These are phyloP conservation scores for Drosophila kohkoa DNA, from an alignment of 1,140 invertebrate genomes.

Conservation along the genomic window DNA sequence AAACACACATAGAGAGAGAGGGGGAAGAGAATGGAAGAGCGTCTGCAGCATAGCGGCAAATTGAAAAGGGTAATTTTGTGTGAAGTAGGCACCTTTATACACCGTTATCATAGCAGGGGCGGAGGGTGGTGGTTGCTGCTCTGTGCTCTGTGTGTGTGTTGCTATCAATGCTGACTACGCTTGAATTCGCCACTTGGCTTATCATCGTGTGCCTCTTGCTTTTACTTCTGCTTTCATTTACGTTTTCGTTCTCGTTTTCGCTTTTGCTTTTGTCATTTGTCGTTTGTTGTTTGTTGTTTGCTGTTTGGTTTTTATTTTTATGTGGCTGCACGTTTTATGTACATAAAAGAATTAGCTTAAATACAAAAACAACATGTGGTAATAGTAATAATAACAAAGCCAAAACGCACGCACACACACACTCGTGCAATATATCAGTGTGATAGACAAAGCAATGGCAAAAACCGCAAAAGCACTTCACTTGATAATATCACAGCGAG, in stretches of 20 bases:
- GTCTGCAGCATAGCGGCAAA: slow-evolving; percentile 51
- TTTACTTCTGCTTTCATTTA: slow-evolving; percentile 48
- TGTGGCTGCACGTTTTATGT: slow-evolving; percentile 78
- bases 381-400: slow-evolving; percentile 81
- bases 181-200: slow-evolving; percentile 82
- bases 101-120: slow-evolving; percentile 18
- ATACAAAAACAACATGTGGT: slow-evolving; percentile 83
- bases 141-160: slow-evolving; percentile 12
- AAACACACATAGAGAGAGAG: neutral
- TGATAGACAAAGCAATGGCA: slow-evolving; percentile 61
- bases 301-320: slow-evolving; percentile 77
- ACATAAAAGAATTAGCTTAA: slow-evolving; percentile 82
- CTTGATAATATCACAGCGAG: slow-evolving; percentile 73
- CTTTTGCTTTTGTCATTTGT: slow-evolving; percentile 58
- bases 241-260: slow-evolving; percentile 47
- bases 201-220: slow-evolving; percentile 52
- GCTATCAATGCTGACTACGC: slow-evolving; percentile 81
- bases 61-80: slow-evolving; percentile 84
- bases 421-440: slow-evolving; percentile 27
- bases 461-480: slow-evolving; percentile 80
- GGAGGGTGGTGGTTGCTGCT: neutral
- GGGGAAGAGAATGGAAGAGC: neutral
- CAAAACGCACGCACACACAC: slow-evolving; percentile 60
- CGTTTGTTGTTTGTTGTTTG: slow-evolving; percentile 61
- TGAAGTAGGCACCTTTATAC: slow-evolving; percentile 80